Conservation (phyloP, 2,888 invertebrate genomes). For the Trachelus tabidus region DNA sequence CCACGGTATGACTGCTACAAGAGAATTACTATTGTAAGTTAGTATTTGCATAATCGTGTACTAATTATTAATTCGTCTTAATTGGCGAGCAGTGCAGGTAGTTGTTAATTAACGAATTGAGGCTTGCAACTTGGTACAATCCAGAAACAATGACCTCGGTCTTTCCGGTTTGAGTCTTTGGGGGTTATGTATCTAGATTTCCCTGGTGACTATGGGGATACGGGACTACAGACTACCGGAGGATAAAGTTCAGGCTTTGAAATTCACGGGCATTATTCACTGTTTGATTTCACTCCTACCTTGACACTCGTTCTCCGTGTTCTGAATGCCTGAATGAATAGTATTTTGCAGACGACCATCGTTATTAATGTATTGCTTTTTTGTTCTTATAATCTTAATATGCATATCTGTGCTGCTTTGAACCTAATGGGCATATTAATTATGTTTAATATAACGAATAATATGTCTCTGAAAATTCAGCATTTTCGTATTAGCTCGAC, state of each 20-base stretch:
- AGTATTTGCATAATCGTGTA: not conserved
- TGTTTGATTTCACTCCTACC: not conserved
- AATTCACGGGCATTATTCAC: not conserved
- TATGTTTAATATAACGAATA: not conserved
- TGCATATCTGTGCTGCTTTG: not conserved
- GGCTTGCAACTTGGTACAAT: not conserved
- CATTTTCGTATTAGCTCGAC: not conserved
- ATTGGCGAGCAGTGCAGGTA: conserved; percentile 27
- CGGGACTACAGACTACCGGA: conserved; percentile 4
- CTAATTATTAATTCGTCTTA: conserved; percentile 29
- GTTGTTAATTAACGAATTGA: conserved; percentile 30
- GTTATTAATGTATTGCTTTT: not conserved
- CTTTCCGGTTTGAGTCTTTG: conserved; percentile 7
- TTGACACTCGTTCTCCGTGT: not conserved
- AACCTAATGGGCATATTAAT: not conserved
- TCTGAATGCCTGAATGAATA: not conserved
- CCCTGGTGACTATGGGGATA: conserved; percentile 19
- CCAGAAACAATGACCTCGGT: conserved; percentile 13
- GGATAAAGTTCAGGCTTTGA: conserved; percentile 2
- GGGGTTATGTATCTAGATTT: conserved; percentile 24
- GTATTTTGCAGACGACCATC: not conserved
- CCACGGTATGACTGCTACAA: not conserved
- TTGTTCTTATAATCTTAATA: not conserved
- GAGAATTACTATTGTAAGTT: not conserved
- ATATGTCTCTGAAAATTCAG: not conserved